Percentiles rank a stretch among this genome's conserved stretches.
phyloP scores from a whole-genome alignment of 2,888 invertebrate genomes.

The Urechis unicinctus region DNA sequence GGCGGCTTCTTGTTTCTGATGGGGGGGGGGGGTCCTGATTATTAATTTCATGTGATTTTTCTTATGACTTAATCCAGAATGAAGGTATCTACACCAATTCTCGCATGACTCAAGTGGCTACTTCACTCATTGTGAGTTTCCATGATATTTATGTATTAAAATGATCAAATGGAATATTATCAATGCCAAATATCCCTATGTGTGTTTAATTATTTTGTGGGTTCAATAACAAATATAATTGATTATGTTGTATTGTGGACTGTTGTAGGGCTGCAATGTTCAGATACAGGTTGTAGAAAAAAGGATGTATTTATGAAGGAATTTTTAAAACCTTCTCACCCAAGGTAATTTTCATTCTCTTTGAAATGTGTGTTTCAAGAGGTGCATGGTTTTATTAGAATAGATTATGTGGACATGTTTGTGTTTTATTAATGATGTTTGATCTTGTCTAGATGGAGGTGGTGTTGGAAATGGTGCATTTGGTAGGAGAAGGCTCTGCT shows the following conservation, averaged over 20 bases:
- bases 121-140: constrained; percentile 66
- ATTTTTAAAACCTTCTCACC: constrained; percentile 83
- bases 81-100: constrained; percentile 87
- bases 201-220: no score
- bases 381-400: no score
- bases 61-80: constrained; percentile 57
- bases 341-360: constrained; percentile 28
- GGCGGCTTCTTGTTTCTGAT: no score
- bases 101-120: constrained; percentile 82
- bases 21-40: no score
- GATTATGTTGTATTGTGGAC: background rate
- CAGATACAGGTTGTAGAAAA: constrained; percentile 59
- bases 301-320: constrained; percentile 81
- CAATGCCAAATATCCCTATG: no score
- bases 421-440: background rate
- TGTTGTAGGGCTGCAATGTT: constrained; percentile 40
- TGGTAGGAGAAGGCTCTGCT: constrained; percentile 55
- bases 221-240: no score
- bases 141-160: constrained; percentile 1
- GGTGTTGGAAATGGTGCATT: constrained; percentile 80
- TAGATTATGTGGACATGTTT: no score
- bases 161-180: no score
- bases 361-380: background rate
- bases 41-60: no score
- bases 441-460: constrained; percentile 64